These are phyloP conservation scores for Suncus etruscus DNA, from an alignment of 2,113 vertebrate genomes.

Conservation along the genomic window DNA sequence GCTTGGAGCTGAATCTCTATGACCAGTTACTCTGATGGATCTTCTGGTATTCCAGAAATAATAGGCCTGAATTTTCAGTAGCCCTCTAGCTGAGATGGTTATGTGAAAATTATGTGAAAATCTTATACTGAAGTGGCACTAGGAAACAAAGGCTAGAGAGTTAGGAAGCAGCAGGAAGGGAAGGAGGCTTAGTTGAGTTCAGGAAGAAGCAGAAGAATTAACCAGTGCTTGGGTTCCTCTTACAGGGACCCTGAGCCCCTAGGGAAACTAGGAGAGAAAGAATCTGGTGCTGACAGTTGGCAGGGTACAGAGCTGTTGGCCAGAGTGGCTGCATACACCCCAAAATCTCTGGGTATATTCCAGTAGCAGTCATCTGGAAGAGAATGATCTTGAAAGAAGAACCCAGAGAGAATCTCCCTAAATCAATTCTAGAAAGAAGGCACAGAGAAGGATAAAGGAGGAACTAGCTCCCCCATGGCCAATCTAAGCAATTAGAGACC, in stretches of 20 bases:
- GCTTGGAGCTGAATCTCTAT: background rate
- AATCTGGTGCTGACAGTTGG: background rate
- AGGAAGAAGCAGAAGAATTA: background rate
- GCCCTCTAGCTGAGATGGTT: background rate
- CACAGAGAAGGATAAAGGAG: background rate
- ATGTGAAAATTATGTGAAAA: background rate
- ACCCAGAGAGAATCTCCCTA: background rate
- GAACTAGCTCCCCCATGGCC: background rate
- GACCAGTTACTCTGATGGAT: too few relatives aligned
- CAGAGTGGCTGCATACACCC: too few relatives aligned
- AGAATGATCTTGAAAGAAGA: background rate
- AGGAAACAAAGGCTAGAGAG: background rate
- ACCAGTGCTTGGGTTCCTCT: background rate
- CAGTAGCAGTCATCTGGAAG: background rate
- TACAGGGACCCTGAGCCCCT: background rate
- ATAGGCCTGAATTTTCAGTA: background rate
- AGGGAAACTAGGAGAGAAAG: background rate
- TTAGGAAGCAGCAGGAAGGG: background rate
- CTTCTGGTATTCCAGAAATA: background rate
- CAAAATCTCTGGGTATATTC: background rate
- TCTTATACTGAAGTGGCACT: background rate
- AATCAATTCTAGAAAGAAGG: background rate
- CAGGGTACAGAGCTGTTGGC: accelerated
- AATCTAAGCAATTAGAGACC: background rate
- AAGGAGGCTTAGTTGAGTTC: background rate